Evolutionary conservation across 2,888 invertebrate genomes (phyloP).

Genomic region (Acrobasis repandana): DNA sequence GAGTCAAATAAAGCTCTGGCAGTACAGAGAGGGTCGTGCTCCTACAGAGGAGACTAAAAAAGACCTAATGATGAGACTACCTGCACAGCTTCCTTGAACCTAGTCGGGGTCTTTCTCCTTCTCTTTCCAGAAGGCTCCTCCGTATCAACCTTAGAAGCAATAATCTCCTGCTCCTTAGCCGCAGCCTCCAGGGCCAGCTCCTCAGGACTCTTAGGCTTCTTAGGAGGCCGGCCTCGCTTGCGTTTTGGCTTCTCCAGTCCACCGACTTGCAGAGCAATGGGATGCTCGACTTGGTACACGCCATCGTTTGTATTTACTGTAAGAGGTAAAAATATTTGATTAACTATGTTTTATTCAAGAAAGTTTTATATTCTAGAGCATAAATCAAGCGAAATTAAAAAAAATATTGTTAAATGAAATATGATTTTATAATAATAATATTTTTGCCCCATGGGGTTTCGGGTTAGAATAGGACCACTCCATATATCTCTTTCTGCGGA

Average conservation of each 20-base stretch:
- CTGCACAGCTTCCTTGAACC: slow-evolving; percentile 84
- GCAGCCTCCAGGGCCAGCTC: slow-evolving; percentile 53
- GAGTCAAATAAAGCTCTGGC: no score
- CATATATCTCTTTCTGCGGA: no score
- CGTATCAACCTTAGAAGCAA: slow-evolving; percentile 36
- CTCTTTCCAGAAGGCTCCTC: slow-evolving; percentile 83
- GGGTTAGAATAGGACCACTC: no score
- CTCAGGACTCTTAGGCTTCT: slow-evolving; percentile 71
- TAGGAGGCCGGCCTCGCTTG: slow-evolving; percentile 88
- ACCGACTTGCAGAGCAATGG: slow-evolving; percentile 84
- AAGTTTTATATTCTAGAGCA: no score
- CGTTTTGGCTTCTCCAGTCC: slow-evolving; percentile 86
- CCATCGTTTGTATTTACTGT: slow-evolving; percentile 84
- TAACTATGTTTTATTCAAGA: no score
- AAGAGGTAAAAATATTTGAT: slow-evolving; percentile 29
- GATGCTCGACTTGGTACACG: slow-evolving; percentile 85
- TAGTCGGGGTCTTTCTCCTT: slow-evolving; percentile 85
- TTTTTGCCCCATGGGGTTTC: no score
- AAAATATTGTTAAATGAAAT: no score
- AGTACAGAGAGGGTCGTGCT: no score
- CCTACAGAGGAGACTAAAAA: no score
- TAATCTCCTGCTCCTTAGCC: slow-evolving; percentile 43
- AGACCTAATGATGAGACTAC: slow-evolving; percentile 60
- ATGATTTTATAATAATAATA: no score
- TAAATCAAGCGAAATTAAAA: no score